Conservation (phyloP, 2,888 invertebrate genomes). For the Ligdia adustata region DNA sequence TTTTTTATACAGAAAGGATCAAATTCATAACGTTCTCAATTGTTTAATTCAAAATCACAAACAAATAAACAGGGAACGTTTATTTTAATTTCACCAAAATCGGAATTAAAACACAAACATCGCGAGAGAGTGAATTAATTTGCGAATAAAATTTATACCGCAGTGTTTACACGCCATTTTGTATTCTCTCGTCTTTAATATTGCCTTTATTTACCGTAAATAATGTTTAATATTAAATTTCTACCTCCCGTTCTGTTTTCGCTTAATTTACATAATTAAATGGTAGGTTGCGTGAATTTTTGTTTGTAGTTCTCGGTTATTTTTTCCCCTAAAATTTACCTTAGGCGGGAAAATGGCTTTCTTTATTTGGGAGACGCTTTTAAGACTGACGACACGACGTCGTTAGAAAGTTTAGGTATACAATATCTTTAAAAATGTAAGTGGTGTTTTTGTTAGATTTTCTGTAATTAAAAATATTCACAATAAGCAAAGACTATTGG, state of each 20-base stretch:
- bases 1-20: no score
- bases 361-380: conserved; percentile 21
- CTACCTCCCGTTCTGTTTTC: conserved; percentile 9
- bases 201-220: conserved; percentile 20
- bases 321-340: conserved; percentile 24
- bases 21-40: no score
- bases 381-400: conserved; percentile 4
- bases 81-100: conserved; percentile 8
- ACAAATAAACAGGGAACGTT: conserved; percentile 1
- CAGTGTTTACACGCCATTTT: conserved; percentile 19
- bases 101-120: conserved; percentile 14
- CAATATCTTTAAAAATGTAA: no score
- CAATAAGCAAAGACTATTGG: no score
- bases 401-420: no score
- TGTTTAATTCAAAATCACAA: conserved; percentile 6
- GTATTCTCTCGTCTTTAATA: conserved; percentile 21
- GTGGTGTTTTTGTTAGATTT: no score
- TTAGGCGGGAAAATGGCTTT: conserved; percentile 25
- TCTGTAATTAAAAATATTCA: no score
- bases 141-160: conserved; percentile 17
- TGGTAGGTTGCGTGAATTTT: conserved; percentile 11
- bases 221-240: conserved; percentile 21
- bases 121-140: conserved; percentile 8
- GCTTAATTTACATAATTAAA: conserved; percentile 24
- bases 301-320: conserved; percentile 21